A percentile compares a stretch with the other conserved stretches of the same genome.
phyloP scores from a whole-genome alignment of 2,888 invertebrate genomes.

The Odontocolon sp. region DNA sequence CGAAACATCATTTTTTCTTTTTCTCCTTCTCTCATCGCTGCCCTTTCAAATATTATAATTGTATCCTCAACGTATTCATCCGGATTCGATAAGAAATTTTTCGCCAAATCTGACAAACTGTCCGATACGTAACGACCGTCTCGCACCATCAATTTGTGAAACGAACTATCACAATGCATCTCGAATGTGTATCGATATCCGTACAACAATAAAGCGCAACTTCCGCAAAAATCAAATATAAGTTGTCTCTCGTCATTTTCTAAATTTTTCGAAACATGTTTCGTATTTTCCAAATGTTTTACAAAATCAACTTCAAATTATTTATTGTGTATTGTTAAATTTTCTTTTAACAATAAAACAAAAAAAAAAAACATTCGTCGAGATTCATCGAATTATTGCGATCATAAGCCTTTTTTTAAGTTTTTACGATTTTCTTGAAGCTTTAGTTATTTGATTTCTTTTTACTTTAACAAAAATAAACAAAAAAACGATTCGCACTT shows the following conservation, averaged over 20 bases:
- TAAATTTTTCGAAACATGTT: background rate
- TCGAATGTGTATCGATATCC: constrained; percentile 39
- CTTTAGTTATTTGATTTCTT: too few relatives aligned
- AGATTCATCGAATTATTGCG: too few relatives aligned
- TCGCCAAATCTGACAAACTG: constrained; percentile 40
- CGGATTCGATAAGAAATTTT: constrained; percentile 53
- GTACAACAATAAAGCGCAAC: constrained; percentile 47
- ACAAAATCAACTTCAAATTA: constrained; percentile 23
- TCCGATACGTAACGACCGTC: constrained; percentile 22
- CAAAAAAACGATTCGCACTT: too few relatives aligned
- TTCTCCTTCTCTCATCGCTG: constrained; percentile 43
- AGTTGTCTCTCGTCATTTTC: background rate
- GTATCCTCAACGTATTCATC: too few relatives aligned
- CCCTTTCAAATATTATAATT: too few relatives aligned
- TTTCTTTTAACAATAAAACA: too few relatives aligned
- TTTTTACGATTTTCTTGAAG: too few relatives aligned
- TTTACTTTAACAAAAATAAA: too few relatives aligned
- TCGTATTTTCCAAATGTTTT: constrained; percentile 3
- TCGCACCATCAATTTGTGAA: constrained; percentile 22
- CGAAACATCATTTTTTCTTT: constrained; percentile 54
- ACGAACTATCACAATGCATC: constrained; percentile 27
- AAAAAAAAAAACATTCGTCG: too few relatives aligned
- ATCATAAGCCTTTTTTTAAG: too few relatives aligned
- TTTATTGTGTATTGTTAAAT: too few relatives aligned
- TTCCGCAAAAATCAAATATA: constrained; percentile 23